Conservation (phyloP, 2,797 vertebrate genomes). For the Gambelia wislizenii region DNA sequence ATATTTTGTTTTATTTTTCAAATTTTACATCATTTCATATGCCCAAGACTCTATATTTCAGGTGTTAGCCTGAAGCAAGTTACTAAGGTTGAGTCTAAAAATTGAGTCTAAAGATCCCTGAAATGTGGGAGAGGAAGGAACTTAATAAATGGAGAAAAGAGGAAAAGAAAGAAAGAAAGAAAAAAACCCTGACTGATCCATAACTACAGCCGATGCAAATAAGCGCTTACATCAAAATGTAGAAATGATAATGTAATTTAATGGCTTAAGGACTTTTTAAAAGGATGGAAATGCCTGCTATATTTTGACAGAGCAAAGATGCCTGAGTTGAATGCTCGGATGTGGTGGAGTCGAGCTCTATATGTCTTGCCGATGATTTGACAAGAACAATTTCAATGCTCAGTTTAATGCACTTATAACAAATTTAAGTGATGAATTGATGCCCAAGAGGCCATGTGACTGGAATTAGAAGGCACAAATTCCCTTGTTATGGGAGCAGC, state of each 20-base stretch:
- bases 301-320: slow-evolving; percentile 24
- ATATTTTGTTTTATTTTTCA: neutral
- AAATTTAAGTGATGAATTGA: slow-evolving; percentile 78
- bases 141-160: slow-evolving; percentile 53
- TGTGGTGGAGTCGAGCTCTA: slow-evolving; percentile 70
- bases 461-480: slow-evolving; percentile 74
- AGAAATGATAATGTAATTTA: slow-evolving; percentile 74
- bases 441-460: slow-evolving; percentile 74
- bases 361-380: slow-evolving; percentile 74
- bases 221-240: slow-evolving; percentile 70
- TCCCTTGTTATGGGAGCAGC: slow-evolving; percentile 72
- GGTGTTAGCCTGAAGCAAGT: slow-evolving; percentile 74
- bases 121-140: slow-evolving; percentile 51
- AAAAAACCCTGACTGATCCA: slow-evolving; percentile 66
- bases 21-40: slow-evolving; percentile 34
- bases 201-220: slow-evolving; percentile 75
- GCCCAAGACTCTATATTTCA: slow-evolving; percentile 71
- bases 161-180: no score
- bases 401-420: slow-evolving; percentile 75
- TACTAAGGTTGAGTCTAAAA: slow-evolving; percentile 62
- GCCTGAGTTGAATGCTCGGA: slow-evolving; percentile 67
- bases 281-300: slow-evolving; percentile 63
- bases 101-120: slow-evolving; percentile 60
- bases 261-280: slow-evolving; percentile 72
- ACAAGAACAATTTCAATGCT: slow-evolving; percentile 79